Conservation (phyloP, 2,888 invertebrate genomes). For the Halictus quadricinctus region DNA sequence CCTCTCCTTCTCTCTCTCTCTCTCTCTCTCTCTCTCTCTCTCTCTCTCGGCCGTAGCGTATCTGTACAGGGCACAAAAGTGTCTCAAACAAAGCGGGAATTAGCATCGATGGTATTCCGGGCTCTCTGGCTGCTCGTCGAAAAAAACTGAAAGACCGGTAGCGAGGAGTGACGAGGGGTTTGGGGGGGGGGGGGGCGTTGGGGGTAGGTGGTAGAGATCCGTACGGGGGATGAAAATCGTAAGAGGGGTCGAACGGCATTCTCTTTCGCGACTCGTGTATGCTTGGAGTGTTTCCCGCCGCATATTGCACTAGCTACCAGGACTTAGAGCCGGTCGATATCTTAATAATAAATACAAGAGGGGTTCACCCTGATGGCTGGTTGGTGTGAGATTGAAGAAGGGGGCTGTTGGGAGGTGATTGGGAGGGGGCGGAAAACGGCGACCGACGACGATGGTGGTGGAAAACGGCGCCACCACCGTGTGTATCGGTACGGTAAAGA, state of each 20-base stretch:
- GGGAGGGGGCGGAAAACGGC: slow-evolving; percentile 65
- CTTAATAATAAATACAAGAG: slow-evolving; percentile 82
- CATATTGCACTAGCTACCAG: slow-evolving; percentile 73
- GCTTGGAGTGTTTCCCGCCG: slow-evolving; percentile 65
- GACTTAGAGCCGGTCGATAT: slow-evolving; percentile 81
- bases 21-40: not conserved
- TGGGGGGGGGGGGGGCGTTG: not conserved
- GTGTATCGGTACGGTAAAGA: slow-evolving; percentile 61
- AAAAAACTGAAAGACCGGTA: slow-evolving; percentile 26
- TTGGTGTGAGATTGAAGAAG: slow-evolving; percentile 80
- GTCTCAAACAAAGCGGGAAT: slow-evolving; percentile 51
- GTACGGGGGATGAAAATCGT: slow-evolving; percentile 9
- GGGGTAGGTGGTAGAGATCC: not conserved
- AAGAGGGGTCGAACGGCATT: slow-evolving; percentile 50
- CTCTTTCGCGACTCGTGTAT: slow-evolving; percentile 58
- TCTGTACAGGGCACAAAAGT: slow-evolving; percentile 43
- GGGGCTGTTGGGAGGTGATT: slow-evolving; percentile 73
- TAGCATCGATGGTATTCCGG: slow-evolving; percentile 51
- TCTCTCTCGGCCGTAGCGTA: slow-evolving; percentile 14
- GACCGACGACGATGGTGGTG: slow-evolving; percentile 40
- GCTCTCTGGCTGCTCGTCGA: slow-evolving; percentile 21
- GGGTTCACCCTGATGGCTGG: slow-evolving; percentile 79
- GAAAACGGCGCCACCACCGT: slow-evolving; percentile 61
- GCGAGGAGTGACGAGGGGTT: not conserved
- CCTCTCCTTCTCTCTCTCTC: not conserved